phyloP scores from a whole-genome alignment of 2,113 vertebrate genomes.

The Copsychus sechellarum region DNA sequence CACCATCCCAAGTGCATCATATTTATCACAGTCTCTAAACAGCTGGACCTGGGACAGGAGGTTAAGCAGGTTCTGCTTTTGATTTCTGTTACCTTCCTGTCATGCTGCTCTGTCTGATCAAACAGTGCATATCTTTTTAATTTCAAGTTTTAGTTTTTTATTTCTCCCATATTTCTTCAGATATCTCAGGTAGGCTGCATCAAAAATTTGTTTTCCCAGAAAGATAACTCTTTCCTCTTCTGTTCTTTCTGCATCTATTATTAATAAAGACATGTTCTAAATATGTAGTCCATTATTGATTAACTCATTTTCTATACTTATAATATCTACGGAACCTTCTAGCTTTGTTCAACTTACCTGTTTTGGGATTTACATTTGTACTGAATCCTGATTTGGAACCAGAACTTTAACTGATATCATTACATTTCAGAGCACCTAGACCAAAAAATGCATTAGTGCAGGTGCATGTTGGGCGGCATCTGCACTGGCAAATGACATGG shows the following conservation, averaged over 20 bases:
- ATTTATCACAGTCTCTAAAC: neutral
- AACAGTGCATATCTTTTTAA: neutral
- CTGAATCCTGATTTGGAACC: neutral
- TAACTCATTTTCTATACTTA: neutral
- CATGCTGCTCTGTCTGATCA: constrained; percentile 13
- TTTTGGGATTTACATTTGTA: neutral
- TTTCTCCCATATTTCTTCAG: neutral
- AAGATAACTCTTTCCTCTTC: neutral
- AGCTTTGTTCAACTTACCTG: neutral
- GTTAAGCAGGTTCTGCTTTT: neutral
- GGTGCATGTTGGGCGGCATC: neutral
- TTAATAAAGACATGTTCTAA: neutral
- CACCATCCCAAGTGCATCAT: neutral
- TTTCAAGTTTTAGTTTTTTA: constrained; percentile 43
- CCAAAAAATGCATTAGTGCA: neutral
- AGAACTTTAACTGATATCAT: neutral
- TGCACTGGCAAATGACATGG: neutral
- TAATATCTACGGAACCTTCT: neutral
- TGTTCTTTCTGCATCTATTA: neutral
- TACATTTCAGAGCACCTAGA: neutral
- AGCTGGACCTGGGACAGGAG: neutral
- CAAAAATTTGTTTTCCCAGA: neutral
- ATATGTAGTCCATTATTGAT: constrained; percentile 1
- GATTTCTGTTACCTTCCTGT: neutral
- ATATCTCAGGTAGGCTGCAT: neutral